phyloP scores from a whole-genome alignment of 2,113 vertebrate genomes.

The Mormoops blainvillei region DNA sequence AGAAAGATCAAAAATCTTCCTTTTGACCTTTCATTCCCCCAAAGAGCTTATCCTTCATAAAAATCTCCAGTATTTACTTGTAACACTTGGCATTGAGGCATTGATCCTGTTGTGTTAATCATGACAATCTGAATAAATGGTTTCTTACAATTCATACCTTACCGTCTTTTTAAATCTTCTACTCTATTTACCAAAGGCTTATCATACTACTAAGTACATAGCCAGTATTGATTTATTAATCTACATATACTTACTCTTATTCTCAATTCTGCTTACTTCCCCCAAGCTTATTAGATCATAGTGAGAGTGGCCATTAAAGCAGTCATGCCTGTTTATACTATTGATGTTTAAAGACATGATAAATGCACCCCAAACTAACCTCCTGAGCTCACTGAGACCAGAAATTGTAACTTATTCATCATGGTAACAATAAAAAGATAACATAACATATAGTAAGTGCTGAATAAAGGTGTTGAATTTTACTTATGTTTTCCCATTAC shows the following conservation, averaged over 20 bases:
- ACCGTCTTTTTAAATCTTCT: neutral
- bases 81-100: neutral
- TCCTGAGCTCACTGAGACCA: neutral
- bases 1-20: neutral
- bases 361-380: neutral
- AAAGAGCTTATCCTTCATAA: neutral
- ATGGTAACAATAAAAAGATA: neutral
- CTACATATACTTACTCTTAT: neutral
- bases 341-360: neutral
- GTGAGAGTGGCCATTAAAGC: neutral
- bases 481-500: neutral
- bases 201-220: neutral
- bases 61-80: neutral
- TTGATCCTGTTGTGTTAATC: neutral
- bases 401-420: neutral
- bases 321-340: neutral
- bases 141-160: neutral
- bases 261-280: neutral
- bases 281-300: neutral
- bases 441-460: neutral
- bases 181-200: neutral
- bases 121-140: neutral
- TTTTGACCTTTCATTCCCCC: neutral
- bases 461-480: neutral
- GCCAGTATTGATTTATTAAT: neutral